Conservation (phyloP, 2,888 invertebrate species). For the Drosophila fulvimacula region DNA sequence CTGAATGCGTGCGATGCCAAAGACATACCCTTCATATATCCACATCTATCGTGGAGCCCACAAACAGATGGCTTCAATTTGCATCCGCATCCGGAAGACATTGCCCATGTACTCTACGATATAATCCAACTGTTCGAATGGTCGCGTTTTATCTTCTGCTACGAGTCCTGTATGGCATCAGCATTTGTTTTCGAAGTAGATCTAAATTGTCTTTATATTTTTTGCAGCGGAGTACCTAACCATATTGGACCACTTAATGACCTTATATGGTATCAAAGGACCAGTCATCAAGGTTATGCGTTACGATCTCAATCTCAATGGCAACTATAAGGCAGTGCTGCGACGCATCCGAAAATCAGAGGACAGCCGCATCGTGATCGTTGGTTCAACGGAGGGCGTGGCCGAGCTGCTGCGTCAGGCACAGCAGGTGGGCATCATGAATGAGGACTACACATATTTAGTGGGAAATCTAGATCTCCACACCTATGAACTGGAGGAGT, state of each 20-base stretch:
- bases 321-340: constrained; percentile 88
- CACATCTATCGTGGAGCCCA: constrained; percentile 87
- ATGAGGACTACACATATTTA: constrained; percentile 94
- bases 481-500: constrained; percentile 89
- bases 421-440: constrained; percentile 98
- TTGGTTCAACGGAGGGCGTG: constrained; percentile 88
- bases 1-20: constrained; percentile 92
- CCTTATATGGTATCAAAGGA: constrained; percentile 87
- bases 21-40: constrained; percentile 94
- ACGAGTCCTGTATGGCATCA: constrained; percentile 75
- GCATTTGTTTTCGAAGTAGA: fast-evolving
- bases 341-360: constrained; percentile 89
- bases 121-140: constrained; percentile 91
- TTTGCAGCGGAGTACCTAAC: constrained; percentile 86
- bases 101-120: constrained; percentile 88
- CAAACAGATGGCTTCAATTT: constrained; percentile 88
- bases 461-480: constrained; percentile 91
- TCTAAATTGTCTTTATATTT: not conserved
- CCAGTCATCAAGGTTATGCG: constrained; percentile 87
- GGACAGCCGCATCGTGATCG: constrained; percentile 89
- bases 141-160: constrained; percentile 93
- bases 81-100: constrained; percentile 88
- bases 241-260: constrained; percentile 89
- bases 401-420: constrained; percentile 89
- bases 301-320: constrained; percentile 88